These are phyloP conservation scores for Chionis minor DNA, from an alignment of 2,113 vertebrate genomes.

Conservation along the genomic window DNA sequence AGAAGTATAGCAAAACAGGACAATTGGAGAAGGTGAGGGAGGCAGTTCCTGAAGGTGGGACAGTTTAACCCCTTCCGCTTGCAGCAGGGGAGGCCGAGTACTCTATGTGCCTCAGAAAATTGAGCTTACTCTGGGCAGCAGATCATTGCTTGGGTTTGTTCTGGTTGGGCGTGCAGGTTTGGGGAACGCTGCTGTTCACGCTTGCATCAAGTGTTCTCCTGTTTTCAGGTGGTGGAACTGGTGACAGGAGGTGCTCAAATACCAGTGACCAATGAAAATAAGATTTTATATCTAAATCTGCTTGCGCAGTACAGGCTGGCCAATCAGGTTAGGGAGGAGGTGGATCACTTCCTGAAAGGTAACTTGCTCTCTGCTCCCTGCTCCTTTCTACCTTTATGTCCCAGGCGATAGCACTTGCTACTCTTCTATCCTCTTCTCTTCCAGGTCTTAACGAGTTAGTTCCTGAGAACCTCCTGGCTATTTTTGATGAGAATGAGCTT, in stretches of 20 bases:
- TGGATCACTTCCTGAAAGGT: constrained; percentile 99
- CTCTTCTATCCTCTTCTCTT: constrained; percentile 40
- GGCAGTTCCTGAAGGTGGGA: not conserved
- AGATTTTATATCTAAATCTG: constrained; percentile 95
- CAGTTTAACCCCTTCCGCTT: not conserved
- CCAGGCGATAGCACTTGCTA: not conserved
- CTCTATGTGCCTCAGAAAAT: not conserved
- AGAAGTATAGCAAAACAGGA: constrained; percentile 93
- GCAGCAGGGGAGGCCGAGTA: not conserved
- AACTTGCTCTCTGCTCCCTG: not conserved
- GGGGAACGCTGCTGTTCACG: not conserved
- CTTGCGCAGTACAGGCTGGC: constrained; percentile 93
- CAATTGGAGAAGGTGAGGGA: constrained; percentile 94
- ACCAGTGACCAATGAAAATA: constrained; percentile 94
- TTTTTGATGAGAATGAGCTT: constrained; percentile 99
- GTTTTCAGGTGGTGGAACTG: constrained; percentile 89
- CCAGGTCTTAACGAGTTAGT: constrained; percentile 95
- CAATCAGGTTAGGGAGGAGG: constrained; percentile 94
- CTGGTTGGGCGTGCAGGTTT: not conserved
- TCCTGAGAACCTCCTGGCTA: constrained; percentile 96
- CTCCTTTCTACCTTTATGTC: not conserved
- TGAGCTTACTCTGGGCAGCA: not conserved
- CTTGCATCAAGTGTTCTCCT: not conserved
- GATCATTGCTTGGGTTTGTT: not conserved
- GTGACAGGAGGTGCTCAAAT: constrained; percentile 93